phyloP scores from a whole-genome alignment of 2,888 invertebrate genomes.

The Heliconius cydno region DNA sequence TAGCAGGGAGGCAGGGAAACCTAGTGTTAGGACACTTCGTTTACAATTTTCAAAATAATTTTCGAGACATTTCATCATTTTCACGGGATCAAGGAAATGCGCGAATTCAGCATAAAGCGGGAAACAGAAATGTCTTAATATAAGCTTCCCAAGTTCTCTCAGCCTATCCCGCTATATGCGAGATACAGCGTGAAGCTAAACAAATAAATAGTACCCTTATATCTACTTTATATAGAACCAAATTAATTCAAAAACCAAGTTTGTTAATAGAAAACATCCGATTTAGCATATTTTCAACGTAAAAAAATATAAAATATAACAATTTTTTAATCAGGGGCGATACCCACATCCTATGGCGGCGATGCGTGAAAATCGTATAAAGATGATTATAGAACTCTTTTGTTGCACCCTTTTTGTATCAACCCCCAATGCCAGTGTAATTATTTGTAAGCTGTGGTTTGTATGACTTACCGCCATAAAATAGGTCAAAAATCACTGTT shows the following conservation, averaged over 20 bases:
- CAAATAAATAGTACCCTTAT: too few relatives aligned
- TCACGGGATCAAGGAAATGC: too few relatives aligned
- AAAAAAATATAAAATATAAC: slow-evolving; percentile 38
- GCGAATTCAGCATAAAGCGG: too few relatives aligned
- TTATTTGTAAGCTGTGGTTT: slow-evolving; percentile 58
- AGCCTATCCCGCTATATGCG: too few relatives aligned
- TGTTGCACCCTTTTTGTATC: slow-evolving; percentile 59
- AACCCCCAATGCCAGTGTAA: slow-evolving; percentile 59
- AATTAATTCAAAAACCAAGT: not conserved
- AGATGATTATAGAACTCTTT: slow-evolving; percentile 69
- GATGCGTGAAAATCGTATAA: slow-evolving; percentile 75
- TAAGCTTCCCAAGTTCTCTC: too few relatives aligned
- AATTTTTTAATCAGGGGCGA: slow-evolving; percentile 40
- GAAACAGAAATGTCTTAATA: too few relatives aligned
- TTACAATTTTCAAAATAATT: too few relatives aligned
- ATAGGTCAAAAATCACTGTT: slow-evolving; percentile 43
- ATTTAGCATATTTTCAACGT: slow-evolving; percentile 20
- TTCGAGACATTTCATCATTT: too few relatives aligned
- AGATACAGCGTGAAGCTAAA: not conserved
- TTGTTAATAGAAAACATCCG: not conserved
- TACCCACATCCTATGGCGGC: slow-evolving; percentile 53
- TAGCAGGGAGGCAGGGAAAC: too few relatives aligned
- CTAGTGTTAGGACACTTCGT: too few relatives aligned
- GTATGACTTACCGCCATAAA: slow-evolving; percentile 31
- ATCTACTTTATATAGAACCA: not conserved